Percentiles rank a stretch among this genome's conserved stretches.
These are phyloP conservation scores for Tyrannus savana DNA, from an alignment of 2,113 vertebrate species.

Conservation along the genomic window DNA sequence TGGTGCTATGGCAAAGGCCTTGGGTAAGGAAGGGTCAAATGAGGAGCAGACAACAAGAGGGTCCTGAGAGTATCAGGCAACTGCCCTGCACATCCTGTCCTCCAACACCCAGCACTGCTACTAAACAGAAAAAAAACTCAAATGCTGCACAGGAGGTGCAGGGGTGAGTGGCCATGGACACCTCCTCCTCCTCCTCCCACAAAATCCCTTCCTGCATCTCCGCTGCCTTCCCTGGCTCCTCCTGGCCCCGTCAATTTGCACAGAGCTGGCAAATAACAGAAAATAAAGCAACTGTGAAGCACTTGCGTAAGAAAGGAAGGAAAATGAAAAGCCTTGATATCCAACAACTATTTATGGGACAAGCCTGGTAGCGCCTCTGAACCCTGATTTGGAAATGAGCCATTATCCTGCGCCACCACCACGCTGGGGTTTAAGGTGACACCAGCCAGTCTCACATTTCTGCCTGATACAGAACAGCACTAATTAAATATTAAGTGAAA, in stretches of 20 bases:
- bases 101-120: background rate
- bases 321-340: background rate
- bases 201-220: background rate
- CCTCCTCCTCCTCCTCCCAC: background rate
- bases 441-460: background rate
- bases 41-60: background rate
- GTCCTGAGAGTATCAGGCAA: background rate
- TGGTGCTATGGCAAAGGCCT: background rate
- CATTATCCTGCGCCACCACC: background rate
- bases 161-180: background rate
- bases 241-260: background rate
- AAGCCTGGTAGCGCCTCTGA: background rate
- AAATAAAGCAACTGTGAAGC: background rate
- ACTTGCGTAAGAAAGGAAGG: background rate
- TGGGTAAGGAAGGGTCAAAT: background rate
- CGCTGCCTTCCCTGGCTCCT: background rate
- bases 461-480: background rate
- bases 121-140: no score
- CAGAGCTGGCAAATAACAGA: background rate
- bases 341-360: background rate
- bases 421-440: background rate
- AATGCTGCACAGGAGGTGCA: background rate
- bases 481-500: background rate
- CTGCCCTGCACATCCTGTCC: background rate
- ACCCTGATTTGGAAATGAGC: background rate